A percentile compares a stretch with the other conserved stretches of the same genome.
phyloP scores from a whole-genome alignment of 2,888 invertebrate species.

The Synergus japonicus region DNA sequence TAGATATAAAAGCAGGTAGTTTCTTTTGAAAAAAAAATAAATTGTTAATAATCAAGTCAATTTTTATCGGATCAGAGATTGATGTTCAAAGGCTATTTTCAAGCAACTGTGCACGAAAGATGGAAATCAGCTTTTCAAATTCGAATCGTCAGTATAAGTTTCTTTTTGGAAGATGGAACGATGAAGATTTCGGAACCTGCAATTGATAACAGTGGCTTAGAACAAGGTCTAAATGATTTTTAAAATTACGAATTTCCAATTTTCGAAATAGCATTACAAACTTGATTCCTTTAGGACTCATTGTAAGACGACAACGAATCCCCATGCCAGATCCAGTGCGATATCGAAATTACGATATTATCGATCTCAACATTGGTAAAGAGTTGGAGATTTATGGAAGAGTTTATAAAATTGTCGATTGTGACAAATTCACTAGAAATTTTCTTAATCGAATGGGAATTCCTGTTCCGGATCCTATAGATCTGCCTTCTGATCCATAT shows the following conservation, averaged over 20 bases:
- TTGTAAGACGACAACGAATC: constrained; percentile 90
- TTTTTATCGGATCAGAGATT: constrained; percentile 80
- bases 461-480: constrained; percentile 85
- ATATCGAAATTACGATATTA: constrained; percentile 88
- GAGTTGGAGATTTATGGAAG: constrained; percentile 90
- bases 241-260: constrained; percentile 33
- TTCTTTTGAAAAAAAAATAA: not conserved
- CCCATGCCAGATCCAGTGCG: constrained; percentile 86
- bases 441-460: constrained; percentile 92
- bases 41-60: constrained; percentile 12
- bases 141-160: constrained; percentile 89
- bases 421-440: constrained; percentile 91
- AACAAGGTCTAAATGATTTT: constrained; percentile 83
- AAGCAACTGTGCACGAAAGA: constrained; percentile 87
- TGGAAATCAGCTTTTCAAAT: constrained; percentile 84
- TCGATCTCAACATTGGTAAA: constrained; percentile 91
- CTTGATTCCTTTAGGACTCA: constrained; percentile 80
- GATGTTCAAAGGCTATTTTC: constrained; percentile 87
- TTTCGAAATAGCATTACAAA: not conserved
- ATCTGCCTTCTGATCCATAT: constrained; percentile 78
- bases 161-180: constrained; percentile 94
- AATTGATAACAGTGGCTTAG: constrained; percentile 89
- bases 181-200: constrained; percentile 91
- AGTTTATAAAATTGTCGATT: constrained; percentile 88
- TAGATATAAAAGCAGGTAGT: not conserved